A percentile compares a stretch with the other conserved stretches of the same genome.
These are phyloP conservation scores for Phalera bucephala DNA, from an alignment of 2,888 invertebrate species.

Conservation along the genomic window DNA sequence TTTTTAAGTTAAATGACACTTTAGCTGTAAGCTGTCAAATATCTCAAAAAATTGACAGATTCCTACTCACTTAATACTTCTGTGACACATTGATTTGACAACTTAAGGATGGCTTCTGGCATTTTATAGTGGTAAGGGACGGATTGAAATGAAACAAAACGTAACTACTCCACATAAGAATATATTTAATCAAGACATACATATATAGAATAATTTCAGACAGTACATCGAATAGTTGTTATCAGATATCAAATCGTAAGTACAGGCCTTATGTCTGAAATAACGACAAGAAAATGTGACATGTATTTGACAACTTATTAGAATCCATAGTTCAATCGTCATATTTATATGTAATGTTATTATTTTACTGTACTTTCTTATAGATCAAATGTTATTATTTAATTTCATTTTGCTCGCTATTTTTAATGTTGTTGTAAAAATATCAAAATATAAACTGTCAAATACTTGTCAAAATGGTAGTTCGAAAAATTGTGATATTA, in stretches of 20 bases:
- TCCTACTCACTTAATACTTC: no score
- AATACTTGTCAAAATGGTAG: constrained; percentile 5
- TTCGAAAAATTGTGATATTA: constrained; percentile 7
- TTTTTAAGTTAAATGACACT: no score
- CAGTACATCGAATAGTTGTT: constrained; percentile 39
- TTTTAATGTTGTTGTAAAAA: not conserved
- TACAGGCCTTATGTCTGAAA: constrained; percentile 26
- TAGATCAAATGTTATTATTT: no score
- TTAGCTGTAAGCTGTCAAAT: no score
- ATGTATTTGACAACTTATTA: not conserved
- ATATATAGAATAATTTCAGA: constrained; percentile 51
- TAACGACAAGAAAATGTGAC: constrained; percentile 1
- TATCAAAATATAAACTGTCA: constrained; percentile 8
- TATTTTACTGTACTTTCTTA: not conserved
- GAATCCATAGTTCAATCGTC: no score
- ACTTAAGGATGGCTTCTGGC: no score
- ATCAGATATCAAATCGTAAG: constrained; percentile 27
- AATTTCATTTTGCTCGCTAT: no score
- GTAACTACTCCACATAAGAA: constrained; percentile 64
- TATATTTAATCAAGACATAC: constrained; percentile 64
- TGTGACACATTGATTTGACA: no score
- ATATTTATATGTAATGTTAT: not conserved
- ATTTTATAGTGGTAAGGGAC: no score
- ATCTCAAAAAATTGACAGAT: no score
- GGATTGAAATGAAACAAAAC: constrained; percentile 48